Percentiles rank a stretch among this genome's conserved stretches.
These are phyloP conservation scores for Epirrhoe tristata DNA, from an alignment of 2,888 invertebrate species.

Conservation along the genomic window DNA sequence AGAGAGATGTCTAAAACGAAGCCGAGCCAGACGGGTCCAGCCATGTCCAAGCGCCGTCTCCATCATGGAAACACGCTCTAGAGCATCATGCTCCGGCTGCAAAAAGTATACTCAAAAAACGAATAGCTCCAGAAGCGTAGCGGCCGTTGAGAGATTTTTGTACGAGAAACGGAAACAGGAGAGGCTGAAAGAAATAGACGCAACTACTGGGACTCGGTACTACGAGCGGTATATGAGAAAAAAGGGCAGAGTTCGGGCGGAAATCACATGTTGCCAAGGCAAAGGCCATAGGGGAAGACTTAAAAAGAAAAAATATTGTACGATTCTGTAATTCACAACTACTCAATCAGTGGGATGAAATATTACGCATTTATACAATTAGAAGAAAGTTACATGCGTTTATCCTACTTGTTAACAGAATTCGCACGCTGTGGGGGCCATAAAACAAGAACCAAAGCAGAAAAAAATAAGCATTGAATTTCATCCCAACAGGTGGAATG, in stretches of 20 bases:
- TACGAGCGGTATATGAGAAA: constrained; percentile 40
- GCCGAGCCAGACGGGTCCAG: constrained; percentile 22
- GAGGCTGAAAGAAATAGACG: constrained; percentile 37
- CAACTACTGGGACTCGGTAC: constrained; percentile 39
- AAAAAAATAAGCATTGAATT: too few relatives aligned
- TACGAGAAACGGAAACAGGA: constrained; percentile 34
- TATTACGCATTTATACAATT: not conserved
- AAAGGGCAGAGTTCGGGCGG: constrained; percentile 10
- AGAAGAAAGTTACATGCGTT: not conserved
- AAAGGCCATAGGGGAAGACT: constrained; percentile 18
- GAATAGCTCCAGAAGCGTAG: constrained; percentile 11
- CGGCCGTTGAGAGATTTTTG: constrained; percentile 13
- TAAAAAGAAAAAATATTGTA: constrained; percentile 7
- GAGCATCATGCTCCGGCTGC: constrained; percentile 4
- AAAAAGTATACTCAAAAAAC: constrained; percentile 8
- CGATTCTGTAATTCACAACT: constrained; percentile 12
- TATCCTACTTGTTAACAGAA: too few relatives aligned
- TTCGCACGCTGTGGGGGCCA: too few relatives aligned
- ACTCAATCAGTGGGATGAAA: constrained; percentile 3
- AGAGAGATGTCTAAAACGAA: constrained; percentile 28
- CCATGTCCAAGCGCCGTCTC: constrained; percentile 33
- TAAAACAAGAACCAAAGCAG: too few relatives aligned
- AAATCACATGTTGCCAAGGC: constrained; percentile 14
- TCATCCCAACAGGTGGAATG: too few relatives aligned
- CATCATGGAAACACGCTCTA: constrained; percentile 23